phyloP scores from a whole-genome alignment of 2,888 invertebrate species.

The Lithophane socia region DNA sequence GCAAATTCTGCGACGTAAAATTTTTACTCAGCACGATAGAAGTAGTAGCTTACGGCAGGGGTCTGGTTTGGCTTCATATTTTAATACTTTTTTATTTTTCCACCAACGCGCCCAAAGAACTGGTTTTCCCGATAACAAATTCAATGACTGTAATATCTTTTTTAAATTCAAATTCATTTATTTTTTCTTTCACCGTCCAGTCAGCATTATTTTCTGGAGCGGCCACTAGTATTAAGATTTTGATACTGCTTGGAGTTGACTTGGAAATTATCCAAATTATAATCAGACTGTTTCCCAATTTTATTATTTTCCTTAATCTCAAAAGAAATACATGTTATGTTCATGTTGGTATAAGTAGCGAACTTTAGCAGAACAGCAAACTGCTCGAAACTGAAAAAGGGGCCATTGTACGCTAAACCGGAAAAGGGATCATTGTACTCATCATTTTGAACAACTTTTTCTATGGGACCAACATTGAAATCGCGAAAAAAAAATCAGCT shows the following conservation, averaged over 20 bases:
- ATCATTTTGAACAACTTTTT: too few relatives aligned
- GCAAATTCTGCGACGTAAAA: background rate
- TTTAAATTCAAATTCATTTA: too few relatives aligned
- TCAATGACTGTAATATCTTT: slow-evolving; percentile 37
- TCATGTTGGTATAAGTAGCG: background rate
- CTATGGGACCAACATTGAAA: too few relatives aligned
- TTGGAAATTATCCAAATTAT: background rate
- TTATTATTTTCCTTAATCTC: background rate
- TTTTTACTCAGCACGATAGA: background rate
- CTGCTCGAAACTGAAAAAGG: too few relatives aligned
- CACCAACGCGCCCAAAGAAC: slow-evolving; percentile 27
- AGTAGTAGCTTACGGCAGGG: background rate
- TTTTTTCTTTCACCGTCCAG: slow-evolving; percentile 1
- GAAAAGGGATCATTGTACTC: too few relatives aligned
- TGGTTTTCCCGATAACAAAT: slow-evolving; percentile 36
- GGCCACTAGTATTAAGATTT: background rate
- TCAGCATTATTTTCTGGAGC: slow-evolving; percentile 24
- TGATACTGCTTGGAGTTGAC: slow-evolving; percentile 21
- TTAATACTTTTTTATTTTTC: slow-evolving; percentile 20
- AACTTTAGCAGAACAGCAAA: too few relatives aligned
- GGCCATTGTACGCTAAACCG: too few relatives aligned
- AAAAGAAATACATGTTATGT: background rate
- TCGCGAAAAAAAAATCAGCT: too few relatives aligned
- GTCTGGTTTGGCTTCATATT: slow-evolving; percentile 4
- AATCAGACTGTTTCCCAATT: background rate